Conservation (phyloP, 2,797 vertebrate species). For the Chaenodraco wilsoni region DNA sequence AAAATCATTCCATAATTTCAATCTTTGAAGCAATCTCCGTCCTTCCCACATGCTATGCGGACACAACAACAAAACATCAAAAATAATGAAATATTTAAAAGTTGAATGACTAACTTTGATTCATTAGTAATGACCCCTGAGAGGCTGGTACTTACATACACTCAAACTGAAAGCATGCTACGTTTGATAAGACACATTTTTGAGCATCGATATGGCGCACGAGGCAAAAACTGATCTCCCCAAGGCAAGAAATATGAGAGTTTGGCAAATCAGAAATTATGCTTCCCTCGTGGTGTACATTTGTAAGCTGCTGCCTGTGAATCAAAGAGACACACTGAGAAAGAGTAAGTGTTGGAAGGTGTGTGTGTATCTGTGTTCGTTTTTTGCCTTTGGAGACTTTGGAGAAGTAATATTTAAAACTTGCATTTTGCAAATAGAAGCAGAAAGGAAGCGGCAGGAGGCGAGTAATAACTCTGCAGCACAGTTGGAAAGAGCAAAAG, state of each 20-base stretch:
- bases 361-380: conserved; percentile 3
- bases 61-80: conserved; percentile 46
- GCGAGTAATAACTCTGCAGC: conserved; percentile 14
- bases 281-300: conserved; percentile 27
- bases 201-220: conserved; percentile 24
- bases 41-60: background rate
- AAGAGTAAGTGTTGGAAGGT: background rate
- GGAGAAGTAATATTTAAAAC: conserved; percentile 40
- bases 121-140: conserved; percentile 38
- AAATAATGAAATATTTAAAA: conserved; percentile 56
- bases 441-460: conserved; percentile 18
- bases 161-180: conserved; percentile 14
- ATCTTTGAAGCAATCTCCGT: conserved; percentile 22
- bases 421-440: conserved; percentile 38
- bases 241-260: conserved; percentile 35
- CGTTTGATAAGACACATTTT: conserved; percentile 19
- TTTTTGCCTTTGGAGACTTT: conserved; percentile 31
- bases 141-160: conserved; percentile 11
- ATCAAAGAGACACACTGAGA: conserved; percentile 2
- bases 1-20: background rate
- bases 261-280: conserved; percentile 45
- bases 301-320: conserved; percentile 20
- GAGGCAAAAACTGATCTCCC: conserved; percentile 40
- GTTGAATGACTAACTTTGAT: conserved; percentile 42
- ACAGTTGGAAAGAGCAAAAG: conserved; percentile 18